phyloP scores from a whole-genome alignment of 2,888 invertebrate genomes.

The Cerastoderma edule region DNA sequence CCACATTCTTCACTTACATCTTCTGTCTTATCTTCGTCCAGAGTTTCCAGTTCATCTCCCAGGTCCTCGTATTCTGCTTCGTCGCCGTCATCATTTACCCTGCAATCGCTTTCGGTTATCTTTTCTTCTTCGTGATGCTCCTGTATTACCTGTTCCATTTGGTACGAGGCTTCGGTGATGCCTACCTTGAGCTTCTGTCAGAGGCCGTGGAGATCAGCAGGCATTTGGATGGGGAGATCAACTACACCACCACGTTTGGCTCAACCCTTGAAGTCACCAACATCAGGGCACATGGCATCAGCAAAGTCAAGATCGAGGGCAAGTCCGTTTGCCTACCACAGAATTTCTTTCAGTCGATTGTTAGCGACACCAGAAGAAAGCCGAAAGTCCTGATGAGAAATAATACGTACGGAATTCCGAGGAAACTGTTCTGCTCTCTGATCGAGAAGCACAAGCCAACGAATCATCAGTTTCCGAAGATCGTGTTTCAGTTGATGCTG shows the following conservation, averaged over 20 bases:
- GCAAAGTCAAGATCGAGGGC: conserved; percentile 22
- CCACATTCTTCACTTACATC: conserved; percentile 29
- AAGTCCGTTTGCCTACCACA: conserved; percentile 24
- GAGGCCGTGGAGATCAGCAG: conserved; percentile 38
- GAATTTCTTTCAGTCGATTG: conserved; percentile 21
- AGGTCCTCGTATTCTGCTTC: conserved; percentile 43
- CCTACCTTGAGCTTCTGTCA: conserved; percentile 42
- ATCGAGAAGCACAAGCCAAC: conserved; percentile 37
- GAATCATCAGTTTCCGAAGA: conserved; percentile 36
- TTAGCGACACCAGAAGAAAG: neutral
- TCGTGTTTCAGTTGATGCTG: conserved; percentile 34
- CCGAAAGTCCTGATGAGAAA: conserved; percentile 13
- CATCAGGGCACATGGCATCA: conserved; percentile 20
- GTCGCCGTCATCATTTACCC: conserved; percentile 50
- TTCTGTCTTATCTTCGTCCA: conserved; percentile 43
- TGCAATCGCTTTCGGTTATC: conserved; percentile 42
- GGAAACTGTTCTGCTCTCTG: conserved; percentile 33
- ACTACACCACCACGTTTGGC: conserved; percentile 22
- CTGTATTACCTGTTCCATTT: conserved; percentile 47
- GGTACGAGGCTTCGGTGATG: conserved; percentile 37
- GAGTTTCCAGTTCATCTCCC: conserved; percentile 39
- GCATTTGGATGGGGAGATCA: conserved; percentile 28
- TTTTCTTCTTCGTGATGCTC: conserved; percentile 47
- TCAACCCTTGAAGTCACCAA: conserved; percentile 35
- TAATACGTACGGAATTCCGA: conserved; percentile 44